Conservation (phyloP, 2,888 invertebrate genomes). For the Alitta virens region DNA sequence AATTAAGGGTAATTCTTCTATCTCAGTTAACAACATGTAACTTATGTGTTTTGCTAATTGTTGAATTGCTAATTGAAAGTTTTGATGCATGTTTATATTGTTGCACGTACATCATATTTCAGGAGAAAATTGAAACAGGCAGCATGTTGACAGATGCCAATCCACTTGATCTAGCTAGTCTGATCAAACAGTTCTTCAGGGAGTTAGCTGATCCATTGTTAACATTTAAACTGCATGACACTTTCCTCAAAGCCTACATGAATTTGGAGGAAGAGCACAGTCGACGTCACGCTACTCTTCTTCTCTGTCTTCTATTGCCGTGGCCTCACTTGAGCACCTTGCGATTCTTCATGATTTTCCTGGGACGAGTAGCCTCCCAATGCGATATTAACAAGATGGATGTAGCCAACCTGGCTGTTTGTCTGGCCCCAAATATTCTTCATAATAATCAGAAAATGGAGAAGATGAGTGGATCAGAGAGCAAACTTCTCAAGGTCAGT, state of each 20-base stretch:
- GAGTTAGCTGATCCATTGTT: slow-evolving; percentile 83
- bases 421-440: slow-evolving; percentile 83
- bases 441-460: slow-evolving; percentile 61
- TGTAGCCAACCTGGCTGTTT: slow-evolving; percentile 77
- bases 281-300: slow-evolving; percentile 65
- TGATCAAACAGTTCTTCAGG: slow-evolving; percentile 81
- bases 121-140: slow-evolving; percentile 72
- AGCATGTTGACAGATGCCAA: slow-evolving; percentile 68
- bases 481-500: slow-evolving; percentile 31
- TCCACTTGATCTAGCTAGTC: slow-evolving; percentile 81
- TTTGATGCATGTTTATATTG: too few species aligned
- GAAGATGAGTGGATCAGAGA: slow-evolving; percentile 46
- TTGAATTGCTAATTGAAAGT: too few species aligned
- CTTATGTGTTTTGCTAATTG: too few species aligned
- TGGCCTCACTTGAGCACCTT: slow-evolving; percentile 75
- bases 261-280: slow-evolving; percentile 46
- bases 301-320: slow-evolving; percentile 72
- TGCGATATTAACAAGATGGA: slow-evolving; percentile 80
- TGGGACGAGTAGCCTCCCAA: slow-evolving; percentile 69
- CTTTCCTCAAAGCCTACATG: slow-evolving; percentile 64
- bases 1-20: slow-evolving; percentile 68
- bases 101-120: too few species aligned
- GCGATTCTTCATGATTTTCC: slow-evolving; percentile 73
- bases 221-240: slow-evolving; percentile 71
- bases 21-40: too few species aligned